These are phyloP conservation scores for Ctena decussata DNA, from an alignment of 2,888 invertebrate genomes.

Conservation along the genomic window DNA sequence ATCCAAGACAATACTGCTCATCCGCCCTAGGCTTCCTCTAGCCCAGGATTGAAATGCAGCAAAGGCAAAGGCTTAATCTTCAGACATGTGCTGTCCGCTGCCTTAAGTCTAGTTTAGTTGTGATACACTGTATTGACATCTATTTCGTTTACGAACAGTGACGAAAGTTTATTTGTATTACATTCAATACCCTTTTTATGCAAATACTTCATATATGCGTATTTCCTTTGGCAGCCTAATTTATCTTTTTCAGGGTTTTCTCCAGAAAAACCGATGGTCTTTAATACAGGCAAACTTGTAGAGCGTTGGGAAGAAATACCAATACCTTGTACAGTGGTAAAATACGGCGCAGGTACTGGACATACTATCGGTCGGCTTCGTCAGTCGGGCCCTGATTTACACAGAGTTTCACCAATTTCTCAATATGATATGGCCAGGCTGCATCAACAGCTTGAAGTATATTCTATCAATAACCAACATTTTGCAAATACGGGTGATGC, in stretches of 20 bases:
- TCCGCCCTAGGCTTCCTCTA: too few relatives aligned
- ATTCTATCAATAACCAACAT: neutral
- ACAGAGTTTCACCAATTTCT: neutral
- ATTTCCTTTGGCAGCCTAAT: neutral
- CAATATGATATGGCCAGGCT: neutral
- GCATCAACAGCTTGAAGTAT: neutral
- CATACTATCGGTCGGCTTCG: neutral
- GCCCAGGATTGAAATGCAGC: too few relatives aligned
- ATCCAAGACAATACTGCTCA: too few relatives aligned
- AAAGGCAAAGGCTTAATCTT: too few relatives aligned
- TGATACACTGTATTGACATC: neutral
- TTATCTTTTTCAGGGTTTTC: neutral
- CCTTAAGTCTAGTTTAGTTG: too few relatives aligned
- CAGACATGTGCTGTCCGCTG: too few relatives aligned
- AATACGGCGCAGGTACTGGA: neutral
- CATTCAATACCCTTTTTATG: neutral
- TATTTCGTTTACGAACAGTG: neutral
- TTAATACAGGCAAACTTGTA: neutral
- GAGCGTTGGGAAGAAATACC: neutral
- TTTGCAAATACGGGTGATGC: neutral
- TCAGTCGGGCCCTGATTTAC: neutral
- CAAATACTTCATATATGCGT: neutral
- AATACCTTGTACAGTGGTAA: neutral
- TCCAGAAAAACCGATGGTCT: neutral
- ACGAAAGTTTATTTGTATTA: neutral